phyloP scores from a whole-genome alignment of 2,797 vertebrate species.

The Melanogrammus aeglefinus region DNA sequence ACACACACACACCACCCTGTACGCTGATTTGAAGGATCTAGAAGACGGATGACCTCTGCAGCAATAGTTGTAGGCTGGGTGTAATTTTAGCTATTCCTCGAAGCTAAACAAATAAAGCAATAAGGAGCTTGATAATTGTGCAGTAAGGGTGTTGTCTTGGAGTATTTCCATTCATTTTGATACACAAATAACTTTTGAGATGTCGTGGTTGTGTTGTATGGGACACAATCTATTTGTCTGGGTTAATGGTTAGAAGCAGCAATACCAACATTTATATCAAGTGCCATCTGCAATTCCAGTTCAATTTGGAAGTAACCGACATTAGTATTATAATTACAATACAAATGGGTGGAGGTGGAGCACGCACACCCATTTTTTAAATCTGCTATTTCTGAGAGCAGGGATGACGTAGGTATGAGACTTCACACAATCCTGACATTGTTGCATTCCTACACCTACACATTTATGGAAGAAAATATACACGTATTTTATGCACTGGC shows the following conservation, averaged over 20 bases:
- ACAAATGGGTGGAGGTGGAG: not conserved
- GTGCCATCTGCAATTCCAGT: not conserved
- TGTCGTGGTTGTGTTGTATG: not conserved
- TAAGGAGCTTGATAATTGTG: not conserved
- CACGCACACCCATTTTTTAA: not conserved
- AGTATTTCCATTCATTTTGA: not conserved
- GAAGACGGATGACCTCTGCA: not conserved
- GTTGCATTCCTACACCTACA: not conserved
- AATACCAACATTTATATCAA: not conserved
- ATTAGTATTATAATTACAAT: not conserved
- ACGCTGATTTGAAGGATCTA: not conserved
- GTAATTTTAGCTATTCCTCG: not conserved
- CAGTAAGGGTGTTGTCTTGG: not conserved
- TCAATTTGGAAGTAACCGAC: not conserved
- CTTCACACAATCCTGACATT: not conserved
- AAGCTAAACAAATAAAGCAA: not conserved
- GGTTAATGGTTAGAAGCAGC: not conserved
- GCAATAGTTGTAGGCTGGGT: not conserved
- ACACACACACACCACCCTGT: not conserved
- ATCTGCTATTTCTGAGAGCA: not conserved
- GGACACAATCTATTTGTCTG: not conserved
- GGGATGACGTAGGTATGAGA: too few relatives aligned
- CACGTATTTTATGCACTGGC: not conserved
- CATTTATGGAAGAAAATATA: not conserved
- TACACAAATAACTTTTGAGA: not conserved